Evolutionary conservation across 1,140 invertebrate species (phyloP).

Genomic region (Hycleus phaleratus): DNA sequence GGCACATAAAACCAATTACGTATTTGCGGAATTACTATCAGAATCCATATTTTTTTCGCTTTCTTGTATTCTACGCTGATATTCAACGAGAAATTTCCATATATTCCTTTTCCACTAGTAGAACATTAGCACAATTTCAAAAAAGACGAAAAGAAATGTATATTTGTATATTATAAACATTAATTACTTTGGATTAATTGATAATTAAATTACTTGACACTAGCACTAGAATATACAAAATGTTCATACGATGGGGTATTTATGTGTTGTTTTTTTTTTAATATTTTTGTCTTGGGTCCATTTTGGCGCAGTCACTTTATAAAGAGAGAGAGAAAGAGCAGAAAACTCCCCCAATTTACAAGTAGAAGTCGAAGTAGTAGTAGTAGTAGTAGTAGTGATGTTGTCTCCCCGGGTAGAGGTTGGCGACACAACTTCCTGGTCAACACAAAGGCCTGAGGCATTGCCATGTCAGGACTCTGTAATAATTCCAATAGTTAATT

Average conservation of each 20-base stretch:
- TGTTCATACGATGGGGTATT: background rate
- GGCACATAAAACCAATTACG: constrained; percentile 27
- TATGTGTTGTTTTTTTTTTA: no score
- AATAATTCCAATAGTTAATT: constrained; percentile 22
- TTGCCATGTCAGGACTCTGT: constrained; percentile 26
- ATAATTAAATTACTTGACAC: constrained; percentile 27
- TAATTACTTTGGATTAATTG: constrained; percentile 26
- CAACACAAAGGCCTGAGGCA: constrained; percentile 26
- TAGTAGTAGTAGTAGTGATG: constrained; percentile 2
- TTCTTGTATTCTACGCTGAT: constrained; percentile 20
- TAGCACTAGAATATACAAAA: constrained; percentile 38
- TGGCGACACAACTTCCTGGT: constrained; percentile 27
- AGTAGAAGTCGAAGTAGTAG: constrained; percentile 15
- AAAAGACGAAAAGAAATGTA: constrained; percentile 5
- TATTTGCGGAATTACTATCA: constrained; percentile 12
- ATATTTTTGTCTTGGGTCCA: constrained; percentile 19
- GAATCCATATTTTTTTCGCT: no score
- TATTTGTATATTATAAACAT: constrained; percentile 13
- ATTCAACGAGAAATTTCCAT: constrained; percentile 2
- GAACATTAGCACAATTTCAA: background rate
- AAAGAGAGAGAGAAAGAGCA: no score
- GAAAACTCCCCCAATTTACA: no score
- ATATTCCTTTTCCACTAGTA: constrained; percentile 4
- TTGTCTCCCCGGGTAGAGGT: constrained; percentile 16
- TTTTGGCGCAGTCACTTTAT: constrained; percentile 29